Evolutionary conservation across 2,113 vertebrate genomes (phyloP), one percentile per base, ranked within the genome.

Genomic region (Gallinago jamesoni): DNA sequence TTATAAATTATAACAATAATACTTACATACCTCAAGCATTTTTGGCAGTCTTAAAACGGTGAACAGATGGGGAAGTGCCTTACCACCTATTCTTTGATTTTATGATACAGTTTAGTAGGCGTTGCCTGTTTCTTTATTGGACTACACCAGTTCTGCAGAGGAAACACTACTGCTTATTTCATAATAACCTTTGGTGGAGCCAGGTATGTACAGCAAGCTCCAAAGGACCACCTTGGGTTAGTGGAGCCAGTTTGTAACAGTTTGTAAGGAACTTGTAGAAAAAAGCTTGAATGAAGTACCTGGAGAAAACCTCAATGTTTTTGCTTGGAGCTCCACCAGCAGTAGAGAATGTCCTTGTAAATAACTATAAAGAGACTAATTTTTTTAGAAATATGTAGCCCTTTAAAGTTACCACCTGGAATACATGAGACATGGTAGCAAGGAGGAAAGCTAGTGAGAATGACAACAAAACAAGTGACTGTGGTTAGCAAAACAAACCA

Each of bases 401-500:
- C 20, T 89, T 75, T 63, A 23, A 17, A 63, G 56, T 63, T 67
- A 23, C n/a, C 53, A 31, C 3, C 6, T 20, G 35, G 16, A 6
- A 10, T 10, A 17, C 12, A 19, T 12, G 25, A 63, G 89, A 74
- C 6, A 21, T 4, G 5, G 30, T 57, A 28, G 16, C 50, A 66
- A 77, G n/a, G 28, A 50, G 41, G 23, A 84, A 77, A 91, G 16
- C 9, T 31, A n/a, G 10, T 28, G 77, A 84, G 63, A 93, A 88
- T 0, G 3, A 31, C 55, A 75, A 30, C 39, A 55, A 63, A 82
- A 47, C 8, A 60, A 76, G 13, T 0, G 1, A 59, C 12, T 12
- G 10, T 62, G 10, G 33, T 89, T 70, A 84, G 33, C 19, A 82
- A 94, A 91, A 59, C 47, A 81, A 78, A 50, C 7, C 17, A 50